Evolutionary conservation across 2,113 vertebrate genomes (phyloP).

Genomic region (Aegotheles bennettii): DNA sequence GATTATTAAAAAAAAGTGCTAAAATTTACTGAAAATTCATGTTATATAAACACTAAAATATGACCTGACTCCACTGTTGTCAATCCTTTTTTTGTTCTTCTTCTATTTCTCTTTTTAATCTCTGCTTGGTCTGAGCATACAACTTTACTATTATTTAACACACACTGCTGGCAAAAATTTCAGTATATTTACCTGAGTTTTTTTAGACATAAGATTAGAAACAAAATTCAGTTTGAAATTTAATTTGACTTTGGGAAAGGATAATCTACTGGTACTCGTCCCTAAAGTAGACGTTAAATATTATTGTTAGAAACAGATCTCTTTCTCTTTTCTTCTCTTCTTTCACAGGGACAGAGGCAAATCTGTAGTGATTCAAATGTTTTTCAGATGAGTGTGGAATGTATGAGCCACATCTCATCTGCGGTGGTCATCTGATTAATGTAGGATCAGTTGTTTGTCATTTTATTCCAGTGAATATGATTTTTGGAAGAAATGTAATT

Average conservation of each 20-base stretch:
- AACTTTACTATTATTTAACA: neutral
- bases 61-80: neutral
- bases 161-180: neutral
- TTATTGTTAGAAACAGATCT: neutral
- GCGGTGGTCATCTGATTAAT: neutral
- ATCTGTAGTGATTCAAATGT: neutral
- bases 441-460: neutral
- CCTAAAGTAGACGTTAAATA: neutral
- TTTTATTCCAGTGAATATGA: no score
- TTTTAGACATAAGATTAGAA: neutral
- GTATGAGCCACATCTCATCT: neutral
- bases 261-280: neutral
- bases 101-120: neutral
- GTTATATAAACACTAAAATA: neutral
- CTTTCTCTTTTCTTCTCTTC: neutral
- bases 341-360: neutral
- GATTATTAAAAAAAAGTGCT: neutral
- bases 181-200: neutral
- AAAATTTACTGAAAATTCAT: neutral
- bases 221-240: neutral
- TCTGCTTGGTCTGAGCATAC: neutral
- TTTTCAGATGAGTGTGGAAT: neutral
- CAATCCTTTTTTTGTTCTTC: neutral
- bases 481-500: no score
- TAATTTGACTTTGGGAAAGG: neutral